Evolutionary conservation across 2,797 vertebrate species (phyloP).

Genomic region (Tragopan temminckii): DNA sequence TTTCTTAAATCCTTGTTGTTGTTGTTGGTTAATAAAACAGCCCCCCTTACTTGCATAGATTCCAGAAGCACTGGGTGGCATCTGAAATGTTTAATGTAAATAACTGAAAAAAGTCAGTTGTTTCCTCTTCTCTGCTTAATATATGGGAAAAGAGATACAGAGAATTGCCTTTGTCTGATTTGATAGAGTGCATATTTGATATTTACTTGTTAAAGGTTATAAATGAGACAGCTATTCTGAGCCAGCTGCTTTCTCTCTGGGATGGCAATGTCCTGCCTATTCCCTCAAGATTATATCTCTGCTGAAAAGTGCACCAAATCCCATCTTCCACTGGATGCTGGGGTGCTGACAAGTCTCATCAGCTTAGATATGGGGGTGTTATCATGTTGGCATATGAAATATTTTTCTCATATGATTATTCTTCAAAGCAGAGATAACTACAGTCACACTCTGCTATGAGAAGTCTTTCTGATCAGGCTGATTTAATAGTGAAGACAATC

Average conservation of each 20-base stretch:
- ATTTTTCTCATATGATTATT: background rate
- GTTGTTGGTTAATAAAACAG: background rate
- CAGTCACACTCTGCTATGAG: background rate
- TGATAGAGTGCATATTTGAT: background rate
- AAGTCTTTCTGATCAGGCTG: background rate
- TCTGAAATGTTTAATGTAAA: background rate
- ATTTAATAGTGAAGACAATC: background rate
- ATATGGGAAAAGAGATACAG: background rate
- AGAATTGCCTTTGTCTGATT: background rate
- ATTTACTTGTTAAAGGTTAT: background rate
- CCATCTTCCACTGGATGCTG: background rate
- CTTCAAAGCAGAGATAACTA: background rate
- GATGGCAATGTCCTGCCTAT: background rate
- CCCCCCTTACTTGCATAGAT: background rate
- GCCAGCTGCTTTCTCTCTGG: background rate
- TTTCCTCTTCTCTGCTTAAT: background rate
- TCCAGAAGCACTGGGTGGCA: background rate
- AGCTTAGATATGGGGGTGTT: background rate
- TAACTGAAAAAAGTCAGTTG: background rate
- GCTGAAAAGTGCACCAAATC: background rate
- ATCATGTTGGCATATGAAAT: background rate
- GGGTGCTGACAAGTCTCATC: background rate
- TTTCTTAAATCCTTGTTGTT: accelerated
- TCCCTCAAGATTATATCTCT: background rate
- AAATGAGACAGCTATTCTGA: background rate